Percentiles rank a stretch among this genome's conserved stretches.
These are phyloP conservation scores for Semotilus atromaculatus DNA, from an alignment of 2,797 vertebrate genomes.

Conservation along the genomic window DNA sequence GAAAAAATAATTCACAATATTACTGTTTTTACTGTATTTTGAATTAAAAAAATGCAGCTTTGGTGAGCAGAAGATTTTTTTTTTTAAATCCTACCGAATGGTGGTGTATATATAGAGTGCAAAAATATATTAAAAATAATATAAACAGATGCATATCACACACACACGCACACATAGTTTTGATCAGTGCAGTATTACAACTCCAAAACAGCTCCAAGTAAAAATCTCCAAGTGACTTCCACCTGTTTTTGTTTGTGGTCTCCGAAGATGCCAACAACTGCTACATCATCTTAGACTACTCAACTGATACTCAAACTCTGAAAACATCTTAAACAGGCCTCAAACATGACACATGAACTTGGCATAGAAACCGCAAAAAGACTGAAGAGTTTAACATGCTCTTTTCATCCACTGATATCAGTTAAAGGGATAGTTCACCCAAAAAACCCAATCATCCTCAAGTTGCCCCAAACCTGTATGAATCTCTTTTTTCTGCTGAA, in stretches of 20 bases:
- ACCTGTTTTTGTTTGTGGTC: neutral
- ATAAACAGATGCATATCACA: neutral
- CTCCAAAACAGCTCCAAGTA: neutral
- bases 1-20: too few species aligned
- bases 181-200: neutral
- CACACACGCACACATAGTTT: neutral
- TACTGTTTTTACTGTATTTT: too few species aligned
- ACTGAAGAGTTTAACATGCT: neutral
- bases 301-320: neutral
- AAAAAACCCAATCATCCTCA: neutral
- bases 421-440: neutral
- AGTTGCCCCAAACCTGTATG: neutral
- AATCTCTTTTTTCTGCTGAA: neutral
- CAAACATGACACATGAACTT: neutral
- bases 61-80: too few species aligned
- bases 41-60: too few species aligned
- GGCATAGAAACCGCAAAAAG: neutral
- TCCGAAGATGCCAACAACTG: neutral
- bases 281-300: conserved; percentile 6
- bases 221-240: neutral
- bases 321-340: neutral
- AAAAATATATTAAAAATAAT: neutral
- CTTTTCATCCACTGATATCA: neutral
- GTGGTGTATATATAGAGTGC: too few species aligned
- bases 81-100: too few species aligned